These are phyloP conservation scores for Drosophila formosana DNA, from an alignment of 2,888 invertebrate species.

Conservation along the genomic window DNA sequence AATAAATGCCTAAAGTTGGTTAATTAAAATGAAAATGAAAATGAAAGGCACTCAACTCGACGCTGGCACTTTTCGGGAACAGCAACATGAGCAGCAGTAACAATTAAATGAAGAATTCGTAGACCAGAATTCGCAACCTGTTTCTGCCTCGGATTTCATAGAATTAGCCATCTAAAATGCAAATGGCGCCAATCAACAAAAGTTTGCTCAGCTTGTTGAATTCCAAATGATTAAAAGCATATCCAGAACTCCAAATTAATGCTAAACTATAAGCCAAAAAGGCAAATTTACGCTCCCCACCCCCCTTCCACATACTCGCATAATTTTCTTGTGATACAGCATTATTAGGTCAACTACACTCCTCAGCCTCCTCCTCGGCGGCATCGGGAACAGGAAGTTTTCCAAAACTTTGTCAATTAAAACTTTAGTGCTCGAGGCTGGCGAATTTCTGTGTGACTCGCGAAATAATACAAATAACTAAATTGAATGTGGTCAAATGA, in stretches of 20 bases:
- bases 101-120: slow-evolving; percentile 56
- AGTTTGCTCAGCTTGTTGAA: slow-evolving; percentile 10
- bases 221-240: slow-evolving; percentile 42
- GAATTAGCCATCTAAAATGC: slow-evolving; percentile 1
- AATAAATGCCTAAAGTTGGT: slow-evolving; percentile 68
- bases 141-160: slow-evolving; percentile 4
- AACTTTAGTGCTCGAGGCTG: slow-evolving; percentile 40
- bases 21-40: slow-evolving; percentile 61
- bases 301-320: background rate
- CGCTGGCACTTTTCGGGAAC: slow-evolving; percentile 8
- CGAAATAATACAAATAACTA: slow-evolving; percentile 23
- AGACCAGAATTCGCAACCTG: background rate
- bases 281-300: background rate
- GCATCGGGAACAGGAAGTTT: slow-evolving; percentile 24
- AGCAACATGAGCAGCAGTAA: slow-evolving; percentile 13
- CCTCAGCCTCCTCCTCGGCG: background rate
- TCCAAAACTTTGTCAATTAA: slow-evolving; percentile 58
- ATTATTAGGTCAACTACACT: slow-evolving; percentile 36
- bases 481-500: slow-evolving; percentile 23
- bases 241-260: slow-evolving; percentile 27
- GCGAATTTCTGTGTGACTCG: slow-evolving; percentile 7
- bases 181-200: slow-evolving; percentile 25
- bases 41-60: slow-evolving; percentile 31
- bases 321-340: slow-evolving; percentile 14
- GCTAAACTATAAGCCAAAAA: slow-evolving; percentile 16